Conservation (phyloP, 2,888 invertebrate species). For the Cyaniris semiargus region DNA sequence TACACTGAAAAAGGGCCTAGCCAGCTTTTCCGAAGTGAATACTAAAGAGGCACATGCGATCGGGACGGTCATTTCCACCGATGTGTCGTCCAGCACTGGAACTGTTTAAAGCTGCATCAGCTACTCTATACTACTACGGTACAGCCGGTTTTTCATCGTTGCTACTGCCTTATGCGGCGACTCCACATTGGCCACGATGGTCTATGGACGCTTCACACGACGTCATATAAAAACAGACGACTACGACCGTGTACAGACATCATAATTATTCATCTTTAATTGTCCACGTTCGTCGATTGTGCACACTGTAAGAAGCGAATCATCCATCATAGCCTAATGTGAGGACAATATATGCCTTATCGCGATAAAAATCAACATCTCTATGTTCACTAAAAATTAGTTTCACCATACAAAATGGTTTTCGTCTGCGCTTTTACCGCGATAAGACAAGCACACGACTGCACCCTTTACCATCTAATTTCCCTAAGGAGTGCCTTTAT, state of each 20-base stretch:
- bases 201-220: background rate
- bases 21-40: background rate
- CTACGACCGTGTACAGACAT: too few relatives aligned
- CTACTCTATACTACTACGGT: background rate
- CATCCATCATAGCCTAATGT: background rate
- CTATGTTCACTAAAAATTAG: background rate
- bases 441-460: background rate
- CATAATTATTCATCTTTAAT: too few relatives aligned
- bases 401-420: background rate
- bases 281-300: too few relatives aligned
- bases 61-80: constrained; percentile 14
- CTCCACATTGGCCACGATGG: background rate
- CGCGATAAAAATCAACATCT: background rate
- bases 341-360: background rate
- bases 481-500: constrained; percentile 17
- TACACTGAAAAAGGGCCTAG: background rate
- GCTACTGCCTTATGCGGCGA: background rate
- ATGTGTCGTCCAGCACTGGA: constrained; percentile 7
- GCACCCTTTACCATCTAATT: constrained; percentile 13
- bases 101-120: constrained; percentile 15
- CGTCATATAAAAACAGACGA: too few relatives aligned
- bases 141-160: background rate
- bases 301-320: background rate
- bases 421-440: background rate
- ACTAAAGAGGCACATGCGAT: constrained; percentile 16